These are phyloP conservation scores for Aurelia sp. DNA, from an alignment of 30 jellyfish, hydroid and myxozoan species.

Conservation along the genomic window DNA sequence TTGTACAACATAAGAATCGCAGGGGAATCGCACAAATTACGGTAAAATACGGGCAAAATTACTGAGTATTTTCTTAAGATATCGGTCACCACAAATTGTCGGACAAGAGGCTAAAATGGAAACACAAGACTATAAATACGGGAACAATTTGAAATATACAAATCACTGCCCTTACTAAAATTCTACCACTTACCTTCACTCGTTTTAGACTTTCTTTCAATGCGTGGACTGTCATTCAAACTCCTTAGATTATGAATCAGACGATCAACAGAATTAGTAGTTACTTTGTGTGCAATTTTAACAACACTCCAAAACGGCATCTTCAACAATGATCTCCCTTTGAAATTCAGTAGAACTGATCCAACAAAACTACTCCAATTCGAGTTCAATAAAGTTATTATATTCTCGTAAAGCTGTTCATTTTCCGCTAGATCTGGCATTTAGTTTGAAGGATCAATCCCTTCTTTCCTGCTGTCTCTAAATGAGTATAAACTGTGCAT, in stretches of 20 bases:
- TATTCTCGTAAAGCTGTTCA: no score
- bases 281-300: constrained; percentile 38
- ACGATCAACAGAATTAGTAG: constrained; percentile 45
- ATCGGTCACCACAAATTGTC: no score
- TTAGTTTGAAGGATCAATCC: background rate
- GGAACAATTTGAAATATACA: no score
- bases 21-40: no score
- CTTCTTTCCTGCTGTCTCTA: no score
- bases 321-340: background rate
- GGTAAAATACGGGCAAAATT: no score
- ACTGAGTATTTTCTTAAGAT: no score
- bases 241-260: constrained; percentile 29
- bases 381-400: background rate
- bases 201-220: constrained; percentile 7
- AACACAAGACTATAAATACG: no score
- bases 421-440: background rate
- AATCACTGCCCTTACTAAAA: no score
- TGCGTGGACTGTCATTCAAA: constrained; percentile 42
- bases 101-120: no score
- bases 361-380: constrained; percentile 19
- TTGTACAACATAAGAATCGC: no score
- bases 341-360: background rate
- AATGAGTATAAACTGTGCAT: no score
- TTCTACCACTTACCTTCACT: constrained; percentile 19
- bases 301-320: constrained; percentile 60